These are phyloP conservation scores for Galeruca laticollis DNA, from an alignment of 2,888 invertebrate species.

Conservation along the genomic window DNA sequence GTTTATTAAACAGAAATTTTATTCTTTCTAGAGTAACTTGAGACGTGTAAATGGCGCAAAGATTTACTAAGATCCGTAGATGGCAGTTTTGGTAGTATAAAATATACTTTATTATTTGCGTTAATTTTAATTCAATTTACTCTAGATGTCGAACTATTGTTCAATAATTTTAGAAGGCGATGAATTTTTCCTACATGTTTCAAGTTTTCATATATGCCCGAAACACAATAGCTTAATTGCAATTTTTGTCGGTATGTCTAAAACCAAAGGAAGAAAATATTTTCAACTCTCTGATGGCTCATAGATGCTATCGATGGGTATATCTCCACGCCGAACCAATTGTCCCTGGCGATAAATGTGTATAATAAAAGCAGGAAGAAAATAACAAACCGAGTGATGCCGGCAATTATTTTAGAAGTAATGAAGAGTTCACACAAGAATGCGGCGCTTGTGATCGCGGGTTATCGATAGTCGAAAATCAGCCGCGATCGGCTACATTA, in stretches of 20 bases:
- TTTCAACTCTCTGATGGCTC: slow-evolving; percentile 25
- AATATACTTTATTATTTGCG: too few species aligned
- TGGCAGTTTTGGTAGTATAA: too few species aligned
- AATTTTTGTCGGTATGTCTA: slow-evolving; percentile 20
- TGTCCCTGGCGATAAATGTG: slow-evolving; percentile 41
- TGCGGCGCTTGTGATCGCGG: slow-evolving; percentile 57
- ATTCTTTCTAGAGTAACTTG: too few species aligned
- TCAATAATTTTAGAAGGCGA: too few species aligned
- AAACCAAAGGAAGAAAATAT: slow-evolving; percentile 27
- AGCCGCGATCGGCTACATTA: slow-evolving; percentile 56
- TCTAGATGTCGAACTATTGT: too few species aligned
- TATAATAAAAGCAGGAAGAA: slow-evolving; percentile 44
- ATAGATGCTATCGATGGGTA: slow-evolving; percentile 35
- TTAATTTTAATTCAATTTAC: too few species aligned
- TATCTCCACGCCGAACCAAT: slow-evolving; percentile 41
- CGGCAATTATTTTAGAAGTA: slow-evolving; percentile 55
- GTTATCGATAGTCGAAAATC: slow-evolving; percentile 56
- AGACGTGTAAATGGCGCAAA: too few species aligned
- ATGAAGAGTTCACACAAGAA: slow-evolving; percentile 59
- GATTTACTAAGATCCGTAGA: too few species aligned
- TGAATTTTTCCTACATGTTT: neutral
- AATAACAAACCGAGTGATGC: slow-evolving; percentile 50
- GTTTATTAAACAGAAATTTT: too few species aligned
- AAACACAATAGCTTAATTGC: slow-evolving; percentile 10
- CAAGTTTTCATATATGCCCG: neutral